phyloP scores from a whole-genome alignment of 2,797 vertebrate genomes.

The Neostethus bicornis region DNA sequence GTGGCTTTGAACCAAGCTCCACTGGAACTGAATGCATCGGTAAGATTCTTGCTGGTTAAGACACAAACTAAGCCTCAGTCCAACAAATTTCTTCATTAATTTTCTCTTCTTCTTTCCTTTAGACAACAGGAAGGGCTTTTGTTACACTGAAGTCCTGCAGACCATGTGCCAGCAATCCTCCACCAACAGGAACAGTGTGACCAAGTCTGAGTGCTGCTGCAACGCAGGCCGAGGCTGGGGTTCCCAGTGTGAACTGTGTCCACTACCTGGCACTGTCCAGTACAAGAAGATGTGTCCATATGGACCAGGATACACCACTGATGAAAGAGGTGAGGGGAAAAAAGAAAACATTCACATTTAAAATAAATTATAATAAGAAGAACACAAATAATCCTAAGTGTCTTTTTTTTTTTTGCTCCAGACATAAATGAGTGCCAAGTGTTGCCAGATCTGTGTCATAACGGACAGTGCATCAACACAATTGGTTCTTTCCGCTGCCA shows the following conservation, averaged over 20 bases:
- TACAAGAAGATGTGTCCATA: constrained; percentile 95
- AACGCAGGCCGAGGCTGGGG: constrained; percentile 90
- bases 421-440: constrained; percentile 93
- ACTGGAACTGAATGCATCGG: constrained; percentile 90
- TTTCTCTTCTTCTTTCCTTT: not conserved
- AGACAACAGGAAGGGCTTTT: constrained; percentile 92
- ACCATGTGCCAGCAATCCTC: constrained; percentile 90
- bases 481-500: constrained; percentile 93
- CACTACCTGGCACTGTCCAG: constrained; percentile 87
- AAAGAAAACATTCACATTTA: not conserved
- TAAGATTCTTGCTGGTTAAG: constrained; percentile 60
- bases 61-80: not conserved
- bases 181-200: constrained; percentile 87
- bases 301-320: constrained; percentile 88
- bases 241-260: constrained; percentile 90
- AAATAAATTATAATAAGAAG: not conserved
- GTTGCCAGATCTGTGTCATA: constrained; percentile 86
- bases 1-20: constrained; percentile 88
- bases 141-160: constrained; percentile 90
- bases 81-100: not conserved
- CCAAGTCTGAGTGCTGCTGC: constrained; percentile 94
- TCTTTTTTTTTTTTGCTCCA: constrained; percentile 42
- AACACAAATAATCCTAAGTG: not conserved
- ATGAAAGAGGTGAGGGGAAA: constrained; percentile 85
- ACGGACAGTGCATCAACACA: constrained; percentile 91